Evolutionary conservation across 1,140 invertebrate species (phyloP).

Genomic region (Drosophila ercepeae): DNA sequence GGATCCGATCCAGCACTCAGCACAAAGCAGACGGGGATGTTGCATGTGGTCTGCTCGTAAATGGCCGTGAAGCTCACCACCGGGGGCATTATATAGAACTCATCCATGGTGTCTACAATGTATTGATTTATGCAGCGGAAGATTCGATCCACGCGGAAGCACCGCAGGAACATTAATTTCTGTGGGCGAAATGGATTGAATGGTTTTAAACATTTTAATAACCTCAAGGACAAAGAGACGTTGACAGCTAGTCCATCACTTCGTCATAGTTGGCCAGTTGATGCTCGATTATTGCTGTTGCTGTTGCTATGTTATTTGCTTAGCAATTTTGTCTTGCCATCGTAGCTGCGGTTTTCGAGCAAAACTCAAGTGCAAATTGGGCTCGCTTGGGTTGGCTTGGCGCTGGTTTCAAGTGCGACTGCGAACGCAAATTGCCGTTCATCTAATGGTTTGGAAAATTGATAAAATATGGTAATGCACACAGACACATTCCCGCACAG

Average conservation of each 20-base stretch:
- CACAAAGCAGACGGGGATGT: slow-evolving; percentile 93
- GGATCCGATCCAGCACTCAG: slow-evolving; percentile 95
- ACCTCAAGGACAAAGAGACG: slow-evolving; percentile 44
- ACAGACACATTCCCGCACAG: slow-evolving; percentile 36
- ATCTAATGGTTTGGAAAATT: slow-evolving; percentile 82
- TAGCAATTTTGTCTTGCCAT: slow-evolving; percentile 21
- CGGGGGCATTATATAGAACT: slow-evolving; percentile 93
- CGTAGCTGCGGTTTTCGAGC: slow-evolving; percentile 45
- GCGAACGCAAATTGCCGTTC: slow-evolving; percentile 78
- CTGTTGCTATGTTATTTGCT: slow-evolving; percentile 27
- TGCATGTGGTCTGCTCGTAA: slow-evolving; percentile 91
- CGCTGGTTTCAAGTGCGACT: slow-evolving; percentile 80
- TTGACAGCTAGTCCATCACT: slow-evolving; percentile 57
- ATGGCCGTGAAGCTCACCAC: slow-evolving; percentile 92
- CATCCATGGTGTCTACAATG: slow-evolving; percentile 92
- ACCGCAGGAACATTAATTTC: slow-evolving; percentile 91
- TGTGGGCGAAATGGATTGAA: slow-evolving; percentile 70
- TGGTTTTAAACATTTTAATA: slow-evolving; percentile 50
- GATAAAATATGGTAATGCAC: slow-evolving; percentile 82
- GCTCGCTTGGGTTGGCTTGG: slow-evolving; percentile 60
- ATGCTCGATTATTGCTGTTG: slow-evolving; percentile 9
- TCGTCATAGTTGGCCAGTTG: slow-evolving; percentile 34
- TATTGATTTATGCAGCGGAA: slow-evolving; percentile 91
- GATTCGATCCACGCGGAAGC: slow-evolving; percentile 94
- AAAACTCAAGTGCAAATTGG: slow-evolving; percentile 77